These are phyloP conservation scores for Motacilla alba DNA, from an alignment of 2,113 vertebrate genomes.

Conservation along the genomic window DNA sequence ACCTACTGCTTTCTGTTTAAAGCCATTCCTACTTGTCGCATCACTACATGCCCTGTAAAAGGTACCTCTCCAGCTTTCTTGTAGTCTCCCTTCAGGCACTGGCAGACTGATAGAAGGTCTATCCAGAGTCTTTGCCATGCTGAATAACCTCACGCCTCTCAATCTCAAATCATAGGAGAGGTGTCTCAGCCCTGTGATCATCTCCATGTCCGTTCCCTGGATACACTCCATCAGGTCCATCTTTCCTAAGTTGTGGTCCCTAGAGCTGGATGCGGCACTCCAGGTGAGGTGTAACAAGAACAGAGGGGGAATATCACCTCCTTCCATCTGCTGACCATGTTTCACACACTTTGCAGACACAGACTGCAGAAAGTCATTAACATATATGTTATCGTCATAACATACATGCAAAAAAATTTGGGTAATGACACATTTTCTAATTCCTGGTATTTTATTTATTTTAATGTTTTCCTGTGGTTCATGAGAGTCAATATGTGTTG, in stretches of 20 bases:
- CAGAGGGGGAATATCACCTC: fast-evolving
- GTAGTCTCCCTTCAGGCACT: background rate
- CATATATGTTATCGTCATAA: background rate
- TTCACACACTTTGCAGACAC: background rate
- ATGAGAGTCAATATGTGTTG: background rate
- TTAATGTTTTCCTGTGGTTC: background rate
- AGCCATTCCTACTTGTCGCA: fast-evolving
- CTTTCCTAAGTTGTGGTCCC: fast-evolving
- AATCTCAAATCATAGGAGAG: background rate
- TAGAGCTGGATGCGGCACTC: background rate
- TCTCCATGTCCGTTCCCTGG: background rate
- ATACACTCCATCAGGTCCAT: fast-evolving
- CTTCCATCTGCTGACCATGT: fast-evolving
- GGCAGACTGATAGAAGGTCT: background rate
- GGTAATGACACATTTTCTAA: background rate
- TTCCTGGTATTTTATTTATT: background rate
- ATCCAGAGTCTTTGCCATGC: fast-evolving
- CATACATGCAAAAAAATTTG: background rate
- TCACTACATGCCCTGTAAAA: background rate
- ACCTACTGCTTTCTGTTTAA: background rate
- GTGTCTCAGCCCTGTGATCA: fast-evolving
- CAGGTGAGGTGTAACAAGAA: background rate
- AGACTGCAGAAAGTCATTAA: background rate
- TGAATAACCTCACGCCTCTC: background rate
- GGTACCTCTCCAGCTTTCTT: background rate